Evolutionary conservation across 2,888 invertebrate species (phyloP), one percentile per base, ranked within the genome.

Genomic region (Acanthococcus lagerstroemiae): DNA sequence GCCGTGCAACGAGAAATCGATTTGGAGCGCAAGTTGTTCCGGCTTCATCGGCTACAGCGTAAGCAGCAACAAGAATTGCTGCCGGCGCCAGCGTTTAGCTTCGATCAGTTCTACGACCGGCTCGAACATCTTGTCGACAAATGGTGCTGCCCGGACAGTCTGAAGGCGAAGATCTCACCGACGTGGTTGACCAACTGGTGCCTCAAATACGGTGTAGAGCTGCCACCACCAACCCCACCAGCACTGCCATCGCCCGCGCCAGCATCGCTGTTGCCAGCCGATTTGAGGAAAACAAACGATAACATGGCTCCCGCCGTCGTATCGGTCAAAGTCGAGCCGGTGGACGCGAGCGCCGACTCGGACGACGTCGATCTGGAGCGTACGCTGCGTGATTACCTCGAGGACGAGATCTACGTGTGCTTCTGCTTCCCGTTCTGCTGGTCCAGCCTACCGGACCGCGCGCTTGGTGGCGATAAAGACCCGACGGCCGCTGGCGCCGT

Each of bases 381-480:
- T 2, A 26, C 30, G 6, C 19, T 75, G 26, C 73, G 74, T 68
- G 74, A 72, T 50, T 77, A 76, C 71, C 74, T 74, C 15, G 74
- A 76, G 19, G 76, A 76, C 65, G 74, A 76, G 56, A 75, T 77
- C 48, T 78, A 78, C 70, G 72, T 75, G 52, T 77, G 75, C 12
- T 76, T 77, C 70, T 75, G 76, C 44, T 75, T 75, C 57, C 76
- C 75, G 61, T 72, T 78, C 50, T 77, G 77, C 70, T 78, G 77
- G 77, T 76, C 76, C 65, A 76, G 76, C 67, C 69, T 78, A 30
- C 78, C 78, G 0, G 76, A 66, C 25, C 24, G 52, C n/a, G 24
- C 26, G 22, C 44, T 63, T 9, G 54, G 24, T 9, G 30, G 52
- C 7, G 12, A 9, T 12, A 22, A 15, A 52, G 24, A 37, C 30